Evolutionary conservation across 2,113 vertebrate species (phyloP).

Genomic region (Ivindomyrus marchei): DNA sequence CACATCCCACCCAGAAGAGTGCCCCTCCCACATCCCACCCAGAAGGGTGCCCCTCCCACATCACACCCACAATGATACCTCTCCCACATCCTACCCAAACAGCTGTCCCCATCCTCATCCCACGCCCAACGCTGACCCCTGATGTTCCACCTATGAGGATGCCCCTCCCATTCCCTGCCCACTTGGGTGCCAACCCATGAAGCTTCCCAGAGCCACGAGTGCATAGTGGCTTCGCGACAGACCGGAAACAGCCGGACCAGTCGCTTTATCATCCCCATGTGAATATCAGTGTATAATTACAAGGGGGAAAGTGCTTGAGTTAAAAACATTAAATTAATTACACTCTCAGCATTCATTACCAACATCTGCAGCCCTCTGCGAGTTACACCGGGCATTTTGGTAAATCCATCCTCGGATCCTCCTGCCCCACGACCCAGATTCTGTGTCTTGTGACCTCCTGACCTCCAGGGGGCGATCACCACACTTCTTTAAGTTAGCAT

Average conservation of each 20-base stretch:
- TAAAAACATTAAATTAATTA: not conserved
- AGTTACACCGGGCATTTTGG: not conserved
- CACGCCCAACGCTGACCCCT: too few species aligned
- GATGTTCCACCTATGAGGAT: too few species aligned
- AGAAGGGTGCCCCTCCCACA: not conserved
- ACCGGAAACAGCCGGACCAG: not conserved
- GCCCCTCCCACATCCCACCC: not conserved
- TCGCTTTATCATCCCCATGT: not conserved
- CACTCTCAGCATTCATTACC: not conserved
- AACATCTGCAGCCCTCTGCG: not conserved
- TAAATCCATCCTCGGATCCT: not conserved
- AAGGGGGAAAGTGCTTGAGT: not conserved
- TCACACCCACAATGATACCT: not conserved
- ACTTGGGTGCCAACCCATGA: too few species aligned
- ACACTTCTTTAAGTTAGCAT: not conserved
- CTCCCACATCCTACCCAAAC: not conserved
- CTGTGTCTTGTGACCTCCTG: not conserved
- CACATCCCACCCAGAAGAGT: too few species aligned
- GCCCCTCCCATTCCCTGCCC: too few species aligned
- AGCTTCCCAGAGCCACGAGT: not conserved
- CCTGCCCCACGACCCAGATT: not conserved
- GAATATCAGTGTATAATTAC: constrained; percentile 5
- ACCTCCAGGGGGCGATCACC: not conserved
- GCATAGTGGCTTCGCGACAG: not conserved
- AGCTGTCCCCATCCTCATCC: too few species aligned